Percentiles rank a stretch among this genome's conserved stretches.
These are phyloP conservation scores for Drosophila imparisetae DNA, from an alignment of 2,888 invertebrate species.

Conservation along the genomic window DNA sequence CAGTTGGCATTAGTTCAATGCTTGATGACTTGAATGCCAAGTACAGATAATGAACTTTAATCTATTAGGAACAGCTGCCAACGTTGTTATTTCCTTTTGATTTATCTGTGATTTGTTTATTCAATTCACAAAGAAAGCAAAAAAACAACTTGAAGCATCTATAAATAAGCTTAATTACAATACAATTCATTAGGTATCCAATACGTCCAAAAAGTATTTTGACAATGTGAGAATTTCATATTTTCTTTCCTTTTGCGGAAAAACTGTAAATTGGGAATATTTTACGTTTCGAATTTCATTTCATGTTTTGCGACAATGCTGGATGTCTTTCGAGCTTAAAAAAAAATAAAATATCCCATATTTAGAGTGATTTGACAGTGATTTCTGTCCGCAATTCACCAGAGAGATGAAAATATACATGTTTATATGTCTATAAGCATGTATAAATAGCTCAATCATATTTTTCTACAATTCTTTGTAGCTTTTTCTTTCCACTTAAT, in stretches of 20 bases:
- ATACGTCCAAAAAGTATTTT: background rate
- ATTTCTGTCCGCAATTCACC: background rate
- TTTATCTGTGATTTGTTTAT: slow-evolving; percentile 1
- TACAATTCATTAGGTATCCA: background rate
- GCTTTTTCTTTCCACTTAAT: background rate
- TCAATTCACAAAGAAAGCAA: background rate
- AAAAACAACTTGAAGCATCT: background rate
- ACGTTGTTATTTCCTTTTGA: background rate
- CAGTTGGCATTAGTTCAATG: slow-evolving; percentile 22
- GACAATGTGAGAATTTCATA: background rate
- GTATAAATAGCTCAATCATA: background rate
- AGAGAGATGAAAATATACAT: background rate
- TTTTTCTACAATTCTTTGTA: background rate
- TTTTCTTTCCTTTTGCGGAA: background rate
- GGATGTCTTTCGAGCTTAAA: no score
- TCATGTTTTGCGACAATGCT: background rate
- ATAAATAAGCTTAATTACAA: background rate
- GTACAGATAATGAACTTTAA: slow-evolving; percentile 21
- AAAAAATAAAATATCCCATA: background rate
- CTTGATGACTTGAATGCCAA: slow-evolving; percentile 1
- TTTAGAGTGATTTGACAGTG: background rate
- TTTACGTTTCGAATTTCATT: background rate
- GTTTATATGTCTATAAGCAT: background rate
- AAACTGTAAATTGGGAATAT: no score
- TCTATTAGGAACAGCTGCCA: slow-evolving; percentile 7